Percentiles rank a stretch among this genome's conserved stretches.
Evolutionary conservation across 2,888 invertebrate species (phyloP).

Genomic region (Eudasyphora cyanicolor): DNA sequence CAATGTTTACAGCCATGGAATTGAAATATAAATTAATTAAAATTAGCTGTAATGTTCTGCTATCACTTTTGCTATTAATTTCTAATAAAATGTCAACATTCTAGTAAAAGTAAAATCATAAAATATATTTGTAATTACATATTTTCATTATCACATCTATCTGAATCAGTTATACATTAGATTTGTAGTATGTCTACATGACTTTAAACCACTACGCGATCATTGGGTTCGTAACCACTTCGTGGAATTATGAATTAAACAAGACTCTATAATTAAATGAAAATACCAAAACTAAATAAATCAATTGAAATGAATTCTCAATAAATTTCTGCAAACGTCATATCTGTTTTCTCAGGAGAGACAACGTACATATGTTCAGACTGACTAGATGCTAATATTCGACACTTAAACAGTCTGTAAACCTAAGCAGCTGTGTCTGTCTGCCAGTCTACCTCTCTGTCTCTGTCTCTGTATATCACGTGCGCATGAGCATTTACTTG

Average conservation of each 20-base stretch:
- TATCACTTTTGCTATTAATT: too few relatives aligned
- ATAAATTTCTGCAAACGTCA: background rate
- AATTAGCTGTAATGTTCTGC: too few relatives aligned
- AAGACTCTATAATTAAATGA: background rate
- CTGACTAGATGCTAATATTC: background rate
- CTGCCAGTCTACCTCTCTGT: background rate
- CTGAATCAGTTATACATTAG: too few relatives aligned
- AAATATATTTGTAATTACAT: too few relatives aligned
- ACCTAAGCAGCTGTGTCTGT: background rate
- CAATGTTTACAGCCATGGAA: too few relatives aligned
- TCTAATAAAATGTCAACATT: too few relatives aligned
- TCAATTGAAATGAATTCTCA: background rate
- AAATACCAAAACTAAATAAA: background rate
- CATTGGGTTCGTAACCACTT: background rate
- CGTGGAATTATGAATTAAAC: background rate
- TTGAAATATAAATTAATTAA: too few relatives aligned
- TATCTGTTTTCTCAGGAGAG: background rate
- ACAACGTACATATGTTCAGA: background rate
- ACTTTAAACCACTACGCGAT: background rate
- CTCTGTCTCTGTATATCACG: constrained; percentile 2
- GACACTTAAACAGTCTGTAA: background rate
- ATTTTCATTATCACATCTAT: too few relatives aligned
- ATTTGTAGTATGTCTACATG: too few relatives aligned
- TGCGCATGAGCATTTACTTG: constrained; percentile 8
- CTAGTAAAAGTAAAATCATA: too few relatives aligned